Conservation (phyloP, 2,797 vertebrate genomes). For the Holocentrus rufus region DNA sequence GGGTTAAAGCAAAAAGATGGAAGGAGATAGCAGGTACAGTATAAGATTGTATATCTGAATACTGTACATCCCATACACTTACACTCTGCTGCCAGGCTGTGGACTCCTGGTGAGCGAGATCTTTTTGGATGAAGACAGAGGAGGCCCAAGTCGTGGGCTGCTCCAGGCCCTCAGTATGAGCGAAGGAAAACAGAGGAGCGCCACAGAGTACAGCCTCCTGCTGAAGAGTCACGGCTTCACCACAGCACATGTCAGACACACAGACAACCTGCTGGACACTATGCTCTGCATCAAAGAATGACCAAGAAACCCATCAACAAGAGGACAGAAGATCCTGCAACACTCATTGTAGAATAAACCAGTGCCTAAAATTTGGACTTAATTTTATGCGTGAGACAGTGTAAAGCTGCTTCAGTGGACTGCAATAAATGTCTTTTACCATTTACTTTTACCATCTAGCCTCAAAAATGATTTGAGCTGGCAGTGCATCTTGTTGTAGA, state of each 20-base stretch:
- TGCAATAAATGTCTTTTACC: not conserved
- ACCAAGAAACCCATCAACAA: conserved; percentile 4
- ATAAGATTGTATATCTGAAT: conserved; percentile 18
- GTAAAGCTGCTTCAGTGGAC: not conserved
- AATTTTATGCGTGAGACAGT: not conserved
- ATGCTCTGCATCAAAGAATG: conserved; percentile 82
- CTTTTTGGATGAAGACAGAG: conserved; percentile 81
- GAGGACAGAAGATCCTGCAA: not conserved
- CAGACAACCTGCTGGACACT: conserved; percentile 82
- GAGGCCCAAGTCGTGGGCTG: conserved; percentile 75
- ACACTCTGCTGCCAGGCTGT: conserved; percentile 74
- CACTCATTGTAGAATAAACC: conserved; percentile 5
- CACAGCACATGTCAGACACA: conserved; percentile 71
- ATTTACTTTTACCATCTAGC: too few relatives aligned
- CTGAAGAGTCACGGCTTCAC: conserved; percentile 83
- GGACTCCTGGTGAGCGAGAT: conserved; percentile 86
- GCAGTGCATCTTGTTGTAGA: not conserved
- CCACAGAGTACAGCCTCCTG: conserved; percentile 79
- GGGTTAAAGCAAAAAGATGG: conserved; percentile 10
- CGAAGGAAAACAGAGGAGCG: conserved; percentile 82
- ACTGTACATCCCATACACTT: conserved; percentile 25
- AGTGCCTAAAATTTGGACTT: not conserved
- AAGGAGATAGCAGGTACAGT: not conserved
- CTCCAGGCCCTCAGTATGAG: conserved; percentile 87
- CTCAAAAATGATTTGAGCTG: not conserved